Evolutionary conservation across 2,113 vertebrate genomes (phyloP), one percentile per base, ranked within the genome.

Genomic region (Ammodytes marinus): DNA sequence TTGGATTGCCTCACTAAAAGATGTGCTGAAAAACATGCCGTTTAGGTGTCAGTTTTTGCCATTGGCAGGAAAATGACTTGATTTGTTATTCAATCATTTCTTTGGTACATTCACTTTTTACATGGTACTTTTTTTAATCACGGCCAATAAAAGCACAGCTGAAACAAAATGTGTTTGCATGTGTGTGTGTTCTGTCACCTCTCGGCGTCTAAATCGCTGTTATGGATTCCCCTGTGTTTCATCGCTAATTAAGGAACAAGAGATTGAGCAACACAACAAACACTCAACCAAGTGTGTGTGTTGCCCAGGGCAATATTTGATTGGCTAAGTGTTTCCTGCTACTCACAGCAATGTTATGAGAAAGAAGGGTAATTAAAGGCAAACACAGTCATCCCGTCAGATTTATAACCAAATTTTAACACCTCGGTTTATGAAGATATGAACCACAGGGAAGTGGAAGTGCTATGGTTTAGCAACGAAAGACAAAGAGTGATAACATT

Each of bases 191-290:
- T 46, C 40, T 57, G 50, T 71, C 47, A 74, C 66, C 13, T 12
- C 71, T 59, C 8, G 8, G 68, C 45, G 84, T 80, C 52, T 64
- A 47, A 84, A 66, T 72, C 58, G 42, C 49, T 67, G 72, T 63
- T 50, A 57, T 45, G 27, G 74, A 85, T 77, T 71, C 70, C 82
- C 57, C 52, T 8, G 46, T 77, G 84, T 55, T 77, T 50, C 46
- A 8, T 43, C 6, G 7, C 74, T 88, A 88, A 90, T 89, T 84
- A 89, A 70, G 69, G 79, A 40, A 82, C 6, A 0, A 64, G 64
- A 77, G 69, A 77, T 63, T 6, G 15, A 70, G 40, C 76, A 79
- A 74, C 76, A 79, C 79, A 71, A 73, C 89, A 82, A 88, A 88
- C 17, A 14, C 3, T 67, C 45, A 43, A 47, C 71, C 52, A 63